phyloP scores from a whole-genome alignment of 2,888 invertebrate genomes.

The Leptinotarsa rubiginosa region DNA sequence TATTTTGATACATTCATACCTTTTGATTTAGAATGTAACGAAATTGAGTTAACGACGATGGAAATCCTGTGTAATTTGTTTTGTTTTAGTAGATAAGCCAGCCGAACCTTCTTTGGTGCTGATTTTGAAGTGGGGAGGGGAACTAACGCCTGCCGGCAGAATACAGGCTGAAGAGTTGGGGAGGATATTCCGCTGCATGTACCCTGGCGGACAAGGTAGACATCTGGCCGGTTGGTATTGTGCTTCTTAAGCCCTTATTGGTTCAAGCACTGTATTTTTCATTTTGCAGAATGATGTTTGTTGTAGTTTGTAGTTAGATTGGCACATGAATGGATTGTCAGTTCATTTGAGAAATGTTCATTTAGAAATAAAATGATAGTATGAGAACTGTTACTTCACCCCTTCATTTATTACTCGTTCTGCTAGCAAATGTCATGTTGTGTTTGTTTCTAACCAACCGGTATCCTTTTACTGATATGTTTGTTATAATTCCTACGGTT shows the following conservation, averaged over 20 bases:
- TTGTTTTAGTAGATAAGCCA: conserved; percentile 77
- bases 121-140: conserved; percentile 99
- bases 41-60: neutral
- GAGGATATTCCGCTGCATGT: conserved; percentile 98
- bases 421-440: neutral
- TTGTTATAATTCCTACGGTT: neutral
- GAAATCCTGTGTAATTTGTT: conserved; percentile 35
- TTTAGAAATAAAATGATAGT: too few relatives aligned
- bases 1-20: too few relatives aligned
- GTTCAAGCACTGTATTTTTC: conserved; percentile 45
- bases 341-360: too few relatives aligned
- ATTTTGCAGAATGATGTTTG: conserved; percentile 42
- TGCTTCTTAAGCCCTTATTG: conserved; percentile 55
- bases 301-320: neutral
- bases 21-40: neutral
- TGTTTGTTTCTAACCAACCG: conserved; percentile 1
- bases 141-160: conserved; percentile 96
- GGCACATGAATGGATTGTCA: neutral
- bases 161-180: conserved; percentile 98
- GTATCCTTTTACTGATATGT: neutral
- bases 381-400: neutral
- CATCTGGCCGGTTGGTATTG: conserved; percentile 79
- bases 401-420: neutral
- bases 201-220: conserved; percentile 96
- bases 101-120: conserved; percentile 94